Percentiles rank a stretch among this genome's conserved stretches.
These are phyloP conservation scores for Platygyra sinensis DNA, from an alignment of 64 coral and sea anemone genomes.

Conservation along the genomic window DNA sequence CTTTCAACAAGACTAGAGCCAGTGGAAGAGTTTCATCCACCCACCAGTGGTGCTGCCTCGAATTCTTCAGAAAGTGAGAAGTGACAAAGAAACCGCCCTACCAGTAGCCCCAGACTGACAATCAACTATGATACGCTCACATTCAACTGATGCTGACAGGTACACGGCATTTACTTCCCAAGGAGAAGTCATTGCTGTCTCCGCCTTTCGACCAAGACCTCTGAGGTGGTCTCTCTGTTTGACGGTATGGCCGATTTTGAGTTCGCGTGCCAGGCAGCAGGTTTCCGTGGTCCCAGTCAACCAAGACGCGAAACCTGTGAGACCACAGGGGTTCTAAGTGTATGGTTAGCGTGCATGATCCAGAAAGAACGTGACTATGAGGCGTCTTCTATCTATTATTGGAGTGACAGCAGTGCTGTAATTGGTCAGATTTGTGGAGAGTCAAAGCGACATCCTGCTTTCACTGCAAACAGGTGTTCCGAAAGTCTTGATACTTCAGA, in stretches of 20 bases:
- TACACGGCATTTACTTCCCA: conserved; percentile 22
- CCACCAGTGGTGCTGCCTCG: conserved; percentile 11
- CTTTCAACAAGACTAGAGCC: not conserved
- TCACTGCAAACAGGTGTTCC: conserved; percentile 21
- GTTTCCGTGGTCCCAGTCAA: too few species aligned
- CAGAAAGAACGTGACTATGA: too few species aligned
- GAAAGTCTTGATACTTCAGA: conserved; percentile 30
- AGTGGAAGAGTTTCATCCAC: conserved; percentile 20
- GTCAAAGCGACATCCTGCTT: not conserved
- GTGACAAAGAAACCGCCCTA: conserved; percentile 39
- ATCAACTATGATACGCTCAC: conserved; percentile 52
- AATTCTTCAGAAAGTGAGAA: conserved; percentile 30
- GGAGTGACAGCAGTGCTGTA: not conserved
- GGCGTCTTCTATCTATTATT: too few species aligned
- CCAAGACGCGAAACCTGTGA: too few species aligned
- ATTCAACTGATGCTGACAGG: conserved; percentile 19
- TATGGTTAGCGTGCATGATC: too few species aligned
- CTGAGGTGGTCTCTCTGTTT: conserved; percentile 17
- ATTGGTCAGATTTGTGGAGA: not conserved
- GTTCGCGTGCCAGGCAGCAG: too few species aligned
- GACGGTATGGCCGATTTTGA: not conserved
- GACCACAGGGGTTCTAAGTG: too few species aligned
- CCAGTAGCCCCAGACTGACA: conserved; percentile 40
- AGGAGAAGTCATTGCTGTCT: conserved; percentile 4
- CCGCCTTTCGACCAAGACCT: conserved; percentile 22